phyloP scores from a whole-genome alignment of 37 sponge, comb jelly and placozoan genomes.

The Chondrilla cf. caribensis region DNA sequence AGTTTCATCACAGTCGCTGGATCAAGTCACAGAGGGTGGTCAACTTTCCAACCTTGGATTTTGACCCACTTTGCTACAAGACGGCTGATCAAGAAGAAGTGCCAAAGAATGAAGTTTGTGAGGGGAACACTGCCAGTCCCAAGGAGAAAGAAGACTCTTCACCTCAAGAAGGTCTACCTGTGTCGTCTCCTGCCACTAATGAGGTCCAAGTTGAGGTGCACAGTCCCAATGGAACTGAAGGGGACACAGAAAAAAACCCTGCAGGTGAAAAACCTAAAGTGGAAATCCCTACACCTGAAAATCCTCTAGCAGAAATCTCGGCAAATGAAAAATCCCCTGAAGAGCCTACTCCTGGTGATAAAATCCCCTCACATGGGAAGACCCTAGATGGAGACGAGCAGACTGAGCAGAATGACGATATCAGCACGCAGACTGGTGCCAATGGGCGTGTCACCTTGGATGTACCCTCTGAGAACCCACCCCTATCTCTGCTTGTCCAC shows the following conservation, averaged over 20 bases:
- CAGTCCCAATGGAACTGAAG: background rate
- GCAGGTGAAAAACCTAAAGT: background rate
- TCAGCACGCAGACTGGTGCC: background rate
- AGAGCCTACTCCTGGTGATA: background rate
- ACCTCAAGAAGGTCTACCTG: background rate
- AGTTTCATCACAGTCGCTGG: constrained; percentile 92
- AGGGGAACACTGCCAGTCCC: background rate
- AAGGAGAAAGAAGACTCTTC: background rate
- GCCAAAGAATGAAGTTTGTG: background rate
- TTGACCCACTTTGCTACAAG: constrained; percentile 65
- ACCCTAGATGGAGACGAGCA: background rate
- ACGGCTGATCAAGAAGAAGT: background rate
- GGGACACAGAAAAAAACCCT: background rate
- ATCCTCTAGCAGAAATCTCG: background rate
- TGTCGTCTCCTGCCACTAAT: too few species aligned
- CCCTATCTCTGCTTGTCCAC: background rate
- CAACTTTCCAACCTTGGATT: constrained; percentile 57
- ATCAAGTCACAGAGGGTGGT: constrained; percentile 86
- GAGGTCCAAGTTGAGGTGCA: background rate
- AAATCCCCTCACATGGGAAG: constrained; percentile 9
- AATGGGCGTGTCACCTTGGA: background rate
- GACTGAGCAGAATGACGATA: background rate
- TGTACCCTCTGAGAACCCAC: background rate
- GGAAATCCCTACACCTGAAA: background rate
- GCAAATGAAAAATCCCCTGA: background rate